Evolutionary conservation across 2,113 vertebrate genomes (phyloP).

Genomic region (Trematomus loennbergii): DNA sequence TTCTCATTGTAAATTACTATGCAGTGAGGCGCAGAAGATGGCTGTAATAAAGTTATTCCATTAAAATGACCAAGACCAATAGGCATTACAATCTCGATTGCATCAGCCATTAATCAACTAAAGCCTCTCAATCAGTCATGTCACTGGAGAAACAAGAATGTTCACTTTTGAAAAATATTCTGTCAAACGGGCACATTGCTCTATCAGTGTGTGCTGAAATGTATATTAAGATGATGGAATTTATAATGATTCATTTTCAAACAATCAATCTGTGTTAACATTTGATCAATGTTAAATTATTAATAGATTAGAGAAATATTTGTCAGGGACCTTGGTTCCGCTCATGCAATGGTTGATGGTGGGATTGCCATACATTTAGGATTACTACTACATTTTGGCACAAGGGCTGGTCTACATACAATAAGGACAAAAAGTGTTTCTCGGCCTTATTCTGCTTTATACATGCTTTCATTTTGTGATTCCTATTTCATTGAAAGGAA

Average conservation of each 20-base stretch:
- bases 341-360: not conserved
- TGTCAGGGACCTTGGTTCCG: not conserved
- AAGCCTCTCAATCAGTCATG: not conserved
- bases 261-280: not conserved
- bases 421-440: not conserved
- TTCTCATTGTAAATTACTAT: constrained; percentile 43
- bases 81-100: constrained; percentile 20
- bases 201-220: not conserved
- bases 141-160: not conserved
- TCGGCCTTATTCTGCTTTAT: not conserved
- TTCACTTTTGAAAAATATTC: not conserved
- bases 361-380: too few species aligned
- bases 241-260: not conserved
- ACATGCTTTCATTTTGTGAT: not conserved
- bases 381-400: not conserved
- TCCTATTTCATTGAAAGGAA: not conserved
- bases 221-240: not conserved
- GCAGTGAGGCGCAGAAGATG: constrained; percentile 17
- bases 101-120: constrained; percentile 32
- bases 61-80: constrained; percentile 38
- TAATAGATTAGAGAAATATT: not conserved
- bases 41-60: constrained; percentile 36
- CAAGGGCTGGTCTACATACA: not conserved
- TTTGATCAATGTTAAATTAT: not conserved
- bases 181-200: not conserved